These are phyloP conservation scores for Blastomussa wellsi DNA, from an alignment of 92 coral and sea anemone species.

Conservation along the genomic window DNA sequence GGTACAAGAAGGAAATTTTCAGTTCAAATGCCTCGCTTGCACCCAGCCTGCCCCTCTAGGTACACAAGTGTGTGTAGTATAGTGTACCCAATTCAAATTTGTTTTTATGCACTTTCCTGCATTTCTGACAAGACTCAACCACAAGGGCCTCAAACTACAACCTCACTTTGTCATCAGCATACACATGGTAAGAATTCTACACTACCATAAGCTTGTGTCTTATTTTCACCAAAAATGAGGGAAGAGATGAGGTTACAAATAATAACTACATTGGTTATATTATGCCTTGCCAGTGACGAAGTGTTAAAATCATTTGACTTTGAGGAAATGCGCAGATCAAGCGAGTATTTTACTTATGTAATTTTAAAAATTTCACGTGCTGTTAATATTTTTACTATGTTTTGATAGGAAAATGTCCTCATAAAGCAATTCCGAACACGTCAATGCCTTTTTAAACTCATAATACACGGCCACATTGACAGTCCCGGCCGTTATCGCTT, in stretches of 20 bases:
- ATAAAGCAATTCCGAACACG: not conserved
- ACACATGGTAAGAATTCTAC: no score
- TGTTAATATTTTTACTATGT: not conserved
- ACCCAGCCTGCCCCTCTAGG: no score
- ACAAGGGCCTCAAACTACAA: no score
- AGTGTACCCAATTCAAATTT: no score
- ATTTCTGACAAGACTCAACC: no score
- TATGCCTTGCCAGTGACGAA: not conserved
- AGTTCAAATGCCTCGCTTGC: no score
- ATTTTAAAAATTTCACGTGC: not conserved
- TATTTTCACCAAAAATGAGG: no score
- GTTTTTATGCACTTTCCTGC: no score
- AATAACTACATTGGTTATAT: not conserved
- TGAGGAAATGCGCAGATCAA: not conserved
- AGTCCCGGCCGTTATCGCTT: not conserved
- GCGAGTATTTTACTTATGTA: not conserved
- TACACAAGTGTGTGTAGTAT: no score
- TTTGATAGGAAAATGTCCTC: not conserved
- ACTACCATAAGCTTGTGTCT: no score
- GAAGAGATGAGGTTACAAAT: not conserved
- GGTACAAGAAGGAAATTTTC: no score
- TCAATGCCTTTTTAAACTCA: not conserved
- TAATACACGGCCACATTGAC: not conserved
- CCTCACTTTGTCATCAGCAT: no score
- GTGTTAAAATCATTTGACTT: not conserved